Percentiles rank a stretch among this genome's conserved stretches.
These are phyloP conservation scores for Galerucella calmariensis DNA, from an alignment of 2,888 invertebrate genomes.

Conservation along the genomic window DNA sequence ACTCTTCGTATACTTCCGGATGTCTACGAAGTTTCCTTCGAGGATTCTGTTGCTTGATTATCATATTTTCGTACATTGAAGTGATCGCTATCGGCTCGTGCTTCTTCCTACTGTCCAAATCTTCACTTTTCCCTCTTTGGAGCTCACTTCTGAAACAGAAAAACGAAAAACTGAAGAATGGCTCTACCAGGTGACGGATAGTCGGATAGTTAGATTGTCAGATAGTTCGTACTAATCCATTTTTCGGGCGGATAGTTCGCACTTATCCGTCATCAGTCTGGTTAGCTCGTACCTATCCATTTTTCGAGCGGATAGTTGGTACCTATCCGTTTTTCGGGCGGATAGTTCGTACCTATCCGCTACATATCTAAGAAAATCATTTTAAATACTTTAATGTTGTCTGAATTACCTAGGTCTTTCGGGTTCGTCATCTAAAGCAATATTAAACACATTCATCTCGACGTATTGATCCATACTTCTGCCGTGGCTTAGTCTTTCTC, in stretches of 20 bases:
- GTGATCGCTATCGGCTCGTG: conserved; percentile 79
- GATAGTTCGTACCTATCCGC: no score
- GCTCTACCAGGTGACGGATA: no score
- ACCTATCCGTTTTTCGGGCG: no score
- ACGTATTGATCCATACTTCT: conserved; percentile 83
- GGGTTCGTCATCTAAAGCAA: conserved; percentile 61
- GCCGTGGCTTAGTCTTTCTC: conserved; percentile 73
- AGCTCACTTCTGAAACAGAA: conserved; percentile 57
- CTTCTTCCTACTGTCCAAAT: conserved; percentile 63
- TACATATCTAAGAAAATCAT: no score
- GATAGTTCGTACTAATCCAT: no score
- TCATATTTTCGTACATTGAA: conserved; percentile 78
- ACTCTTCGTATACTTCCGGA: conserved; percentile 72
- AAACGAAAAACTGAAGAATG: no score
- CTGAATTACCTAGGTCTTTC: conserved; percentile 44
- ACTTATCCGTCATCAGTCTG: no score
- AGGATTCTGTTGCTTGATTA: conserved; percentile 79
- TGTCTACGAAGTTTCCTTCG: conserved; percentile 75
- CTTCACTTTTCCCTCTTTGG: conserved; percentile 64
- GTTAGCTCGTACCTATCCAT: no score
- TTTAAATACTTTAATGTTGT: no score
- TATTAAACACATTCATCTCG: conserved; percentile 73
- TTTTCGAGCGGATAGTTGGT: no score
- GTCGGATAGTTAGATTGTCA: no score
- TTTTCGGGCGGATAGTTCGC: no score